Base-by-base conservation (phyloP, 2,888 invertebrate species). In the Holacanthella duospinosa region DNA sequence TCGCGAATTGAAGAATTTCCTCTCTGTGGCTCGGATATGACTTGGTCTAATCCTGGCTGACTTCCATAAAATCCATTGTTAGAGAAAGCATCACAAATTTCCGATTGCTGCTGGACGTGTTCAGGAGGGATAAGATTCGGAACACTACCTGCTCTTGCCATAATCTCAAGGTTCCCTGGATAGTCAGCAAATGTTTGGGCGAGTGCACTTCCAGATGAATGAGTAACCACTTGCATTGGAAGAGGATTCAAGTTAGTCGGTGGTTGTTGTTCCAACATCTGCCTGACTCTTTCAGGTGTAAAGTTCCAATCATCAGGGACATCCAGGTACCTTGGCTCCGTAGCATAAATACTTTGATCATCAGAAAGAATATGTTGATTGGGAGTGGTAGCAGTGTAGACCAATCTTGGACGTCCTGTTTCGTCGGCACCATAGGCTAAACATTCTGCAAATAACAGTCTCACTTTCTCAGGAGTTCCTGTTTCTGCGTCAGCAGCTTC, bases 361-460 rank as follows among this genome's bases (percentile, higher is more conserved):
- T 56, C 29, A 6, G 36, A 26, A 21, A 29, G 2, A 25, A 65
- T 26, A 9, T 67, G 62, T 53, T 72, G 72, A 53, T 70, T 67
- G 12, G 70, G 70, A 0, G 66, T 59, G 0, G 72, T 60, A 1
- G 69, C 43, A 1, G 69, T 61, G 56, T 70, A 72, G n/a, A 67
- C 63, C n/a, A 69, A 64, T 58, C 68, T 69, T 2, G 63, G 57
- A 4, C 66, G 64, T 9, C 66, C 59, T 29, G 60, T 54, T 21
- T 62, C 70, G 27, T 67, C 66, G 1, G 57, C 36, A 2, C 65
- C 63, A 24, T 68, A 64, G 1, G 69, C 71, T 25, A 70, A 60
- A 0, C 69, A 70, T 61, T 72, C 72, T 4, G 70, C 70, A 58
- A 65, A 68, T 6, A 72, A 16, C 0, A 72, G 63, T 12, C 67